phyloP scores from a whole-genome alignment of 2,797 vertebrate species.

The Merluccius polli region DNA sequence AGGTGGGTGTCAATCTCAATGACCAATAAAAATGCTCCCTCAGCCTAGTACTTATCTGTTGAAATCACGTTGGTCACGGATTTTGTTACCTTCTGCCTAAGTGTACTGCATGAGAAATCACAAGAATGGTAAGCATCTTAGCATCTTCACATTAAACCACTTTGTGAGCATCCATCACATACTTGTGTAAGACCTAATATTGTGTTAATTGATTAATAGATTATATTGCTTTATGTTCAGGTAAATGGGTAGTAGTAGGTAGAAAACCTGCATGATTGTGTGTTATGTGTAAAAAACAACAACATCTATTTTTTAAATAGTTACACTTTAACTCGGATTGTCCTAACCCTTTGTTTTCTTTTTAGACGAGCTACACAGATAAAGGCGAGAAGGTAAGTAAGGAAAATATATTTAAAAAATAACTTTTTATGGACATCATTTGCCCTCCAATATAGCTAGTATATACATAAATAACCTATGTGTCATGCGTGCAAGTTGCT shows the following conservation, averaged over 20 bases:
- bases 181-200: neutral
- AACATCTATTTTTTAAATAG: neutral
- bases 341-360: conserved; percentile 25
- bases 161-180: neutral
- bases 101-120: conserved; percentile 37
- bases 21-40: conserved; percentile 66
- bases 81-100: conserved; percentile 46
- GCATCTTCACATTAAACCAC: neutral
- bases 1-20: conserved; percentile 66
- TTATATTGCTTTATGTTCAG: neutral
- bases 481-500: neutral
- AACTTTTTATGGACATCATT: neutral
- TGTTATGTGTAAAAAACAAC: neutral
- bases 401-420: neutral
- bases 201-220: neutral
- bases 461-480: neutral
- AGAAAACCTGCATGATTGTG: neutral
- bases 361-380: conserved; percentile 78
- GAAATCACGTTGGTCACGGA: conserved; percentile 13
- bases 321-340: conserved; percentile 3
- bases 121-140: conserved; percentile 69
- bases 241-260: neutral
- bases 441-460: too few species aligned
- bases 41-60: conserved; percentile 65
- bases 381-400: conserved; percentile 81